A percentile compares a stretch with the other conserved stretches of the same genome.
Evolutionary conservation across 2,113 vertebrate species (phyloP).

Genomic region (Microcebus griseorufus): DNA sequence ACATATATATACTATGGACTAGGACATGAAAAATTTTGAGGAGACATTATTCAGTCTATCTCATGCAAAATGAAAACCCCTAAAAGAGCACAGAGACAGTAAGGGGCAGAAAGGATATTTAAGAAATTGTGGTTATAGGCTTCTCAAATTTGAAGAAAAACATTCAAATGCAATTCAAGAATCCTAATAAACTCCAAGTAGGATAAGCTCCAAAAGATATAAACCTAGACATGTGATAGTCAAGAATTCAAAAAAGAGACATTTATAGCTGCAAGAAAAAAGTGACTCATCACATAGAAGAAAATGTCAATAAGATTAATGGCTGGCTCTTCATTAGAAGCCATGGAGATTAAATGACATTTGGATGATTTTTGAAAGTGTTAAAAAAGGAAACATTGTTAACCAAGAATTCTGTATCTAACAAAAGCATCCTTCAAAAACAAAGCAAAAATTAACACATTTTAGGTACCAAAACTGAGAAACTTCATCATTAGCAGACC

Average conservation of each 20-base stretch:
- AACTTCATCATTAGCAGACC: not conserved
- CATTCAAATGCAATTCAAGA: not conserved
- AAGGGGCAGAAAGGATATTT: not conserved
- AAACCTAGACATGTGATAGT: not conserved
- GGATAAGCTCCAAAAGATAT: not conserved
- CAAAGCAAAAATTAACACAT: not conserved
- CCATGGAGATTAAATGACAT: not conserved
- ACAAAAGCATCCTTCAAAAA: not conserved
- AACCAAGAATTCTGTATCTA: not conserved
- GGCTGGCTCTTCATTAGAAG: conserved; percentile 2
- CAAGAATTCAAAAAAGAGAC: not conserved
- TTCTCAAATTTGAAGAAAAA: not conserved
- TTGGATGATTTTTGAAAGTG: not conserved
- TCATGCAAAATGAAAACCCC: not conserved
- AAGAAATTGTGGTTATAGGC: not conserved
- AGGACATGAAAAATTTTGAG: not conserved
- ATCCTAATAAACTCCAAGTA: not conserved
- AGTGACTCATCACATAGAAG: not conserved
- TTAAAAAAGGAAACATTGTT: not conserved
- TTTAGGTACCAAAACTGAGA: not conserved
- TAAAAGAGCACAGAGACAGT: not conserved
- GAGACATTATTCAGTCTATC: not conserved
- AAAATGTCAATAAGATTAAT: not conserved
- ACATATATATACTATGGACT: not conserved
- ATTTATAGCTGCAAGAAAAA: not conserved